These are phyloP conservation scores for Caenorhabditis becei DNA, from an alignment of 2,888 invertebrate genomes.

Conservation along the genomic window DNA sequence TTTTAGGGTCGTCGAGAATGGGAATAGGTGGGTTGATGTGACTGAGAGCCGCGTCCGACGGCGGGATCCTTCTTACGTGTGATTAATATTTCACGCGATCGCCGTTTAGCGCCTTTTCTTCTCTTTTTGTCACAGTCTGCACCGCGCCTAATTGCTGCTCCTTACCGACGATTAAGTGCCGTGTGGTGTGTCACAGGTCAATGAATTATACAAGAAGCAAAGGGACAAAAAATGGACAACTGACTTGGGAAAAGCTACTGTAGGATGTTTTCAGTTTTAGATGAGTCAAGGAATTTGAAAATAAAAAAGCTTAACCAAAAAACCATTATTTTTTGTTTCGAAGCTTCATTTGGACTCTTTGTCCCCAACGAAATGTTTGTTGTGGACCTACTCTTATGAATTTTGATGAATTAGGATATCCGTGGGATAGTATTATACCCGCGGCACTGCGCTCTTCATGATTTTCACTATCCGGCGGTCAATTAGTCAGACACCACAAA, in stretches of 20 bases:
- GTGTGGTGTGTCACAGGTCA: conserved; percentile 37
- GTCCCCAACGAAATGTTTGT: conserved; percentile 20
- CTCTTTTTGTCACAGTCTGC: conserved; percentile 14
- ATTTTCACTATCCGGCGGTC: conserved; percentile 21
- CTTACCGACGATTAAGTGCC: conserved; percentile 58
- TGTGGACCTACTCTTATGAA: conserved; percentile 40
- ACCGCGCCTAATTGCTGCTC: conserved; percentile 44
- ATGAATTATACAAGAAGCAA: conserved; percentile 42
- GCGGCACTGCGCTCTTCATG: conserved; percentile 26
- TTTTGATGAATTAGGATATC: conserved; percentile 53
- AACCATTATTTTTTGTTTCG: no score
- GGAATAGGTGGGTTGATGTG: conserved; percentile 52
- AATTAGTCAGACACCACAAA: conserved; percentile 20
- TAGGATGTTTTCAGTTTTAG: conserved; percentile 11
- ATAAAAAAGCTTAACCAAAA: neutral
- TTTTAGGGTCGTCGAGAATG: conserved; percentile 34
- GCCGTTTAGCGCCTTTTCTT: conserved; percentile 49
- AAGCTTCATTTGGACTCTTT: no score
- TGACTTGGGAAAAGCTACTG: conserved; percentile 15
- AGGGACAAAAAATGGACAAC: neutral
- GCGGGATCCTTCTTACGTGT: conserved; percentile 45
- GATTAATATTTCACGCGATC: conserved; percentile 57
- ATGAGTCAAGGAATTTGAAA: conserved; percentile 13
- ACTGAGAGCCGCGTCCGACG: conserved; percentile 35
- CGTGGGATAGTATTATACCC: conserved; percentile 58